phyloP scores from a whole-genome alignment of 2,113 vertebrate genomes.

The Galemys pyrenaicus region DNA sequence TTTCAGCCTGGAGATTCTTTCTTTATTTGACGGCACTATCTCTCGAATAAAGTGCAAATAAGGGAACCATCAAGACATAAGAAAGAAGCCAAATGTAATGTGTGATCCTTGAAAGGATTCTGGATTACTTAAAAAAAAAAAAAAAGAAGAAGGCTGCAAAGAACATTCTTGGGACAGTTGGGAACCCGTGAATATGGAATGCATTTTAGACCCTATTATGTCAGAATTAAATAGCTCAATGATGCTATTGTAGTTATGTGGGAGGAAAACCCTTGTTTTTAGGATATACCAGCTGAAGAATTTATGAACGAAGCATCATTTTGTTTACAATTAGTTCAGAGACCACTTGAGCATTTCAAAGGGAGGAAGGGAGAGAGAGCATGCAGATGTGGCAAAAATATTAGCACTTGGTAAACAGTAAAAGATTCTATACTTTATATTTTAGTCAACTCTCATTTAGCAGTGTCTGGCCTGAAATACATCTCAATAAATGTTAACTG shows the following conservation, averaged over 20 bases:
- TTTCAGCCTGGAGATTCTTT: background rate
- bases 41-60: background rate
- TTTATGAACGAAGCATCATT: background rate
- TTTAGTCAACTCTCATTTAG: background rate
- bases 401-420: background rate
- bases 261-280: background rate
- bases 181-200: accelerated
- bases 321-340: background rate
- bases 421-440: background rate
- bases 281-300: background rate
- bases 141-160: background rate
- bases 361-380: background rate
- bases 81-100: background rate
- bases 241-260: too few relatives aligned
- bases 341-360: background rate
- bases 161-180: background rate
- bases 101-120: background rate
- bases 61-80: background rate
- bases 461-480: background rate
- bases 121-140: background rate
- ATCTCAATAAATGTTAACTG: background rate
- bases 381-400: background rate
- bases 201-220: background rate
- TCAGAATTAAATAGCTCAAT: background rate
- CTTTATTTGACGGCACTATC: background rate